Evolutionary conservation across 1,140 invertebrate genomes (phyloP).

Genomic region (Brachionus calyciflorus): DNA sequence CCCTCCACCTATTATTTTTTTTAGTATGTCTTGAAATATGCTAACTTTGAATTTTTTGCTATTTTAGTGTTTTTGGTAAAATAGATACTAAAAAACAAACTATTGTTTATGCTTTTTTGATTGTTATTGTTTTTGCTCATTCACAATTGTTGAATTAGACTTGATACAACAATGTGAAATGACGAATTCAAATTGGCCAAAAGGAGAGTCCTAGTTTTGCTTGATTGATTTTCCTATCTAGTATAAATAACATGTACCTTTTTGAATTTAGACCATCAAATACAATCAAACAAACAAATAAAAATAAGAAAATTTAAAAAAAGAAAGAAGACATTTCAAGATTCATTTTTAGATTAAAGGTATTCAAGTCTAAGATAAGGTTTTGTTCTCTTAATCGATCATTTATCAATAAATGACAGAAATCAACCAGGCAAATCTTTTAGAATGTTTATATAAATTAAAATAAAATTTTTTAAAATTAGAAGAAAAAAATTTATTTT

Average conservation of each 20-base stretch:
- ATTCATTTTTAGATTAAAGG: too few species aligned
- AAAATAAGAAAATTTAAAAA: too few species aligned
- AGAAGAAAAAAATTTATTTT: too few species aligned
- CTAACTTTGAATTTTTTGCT: constrained; percentile 24
- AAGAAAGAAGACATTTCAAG: too few species aligned
- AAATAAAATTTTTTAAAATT: too few species aligned
- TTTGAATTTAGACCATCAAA: constrained; percentile 28
- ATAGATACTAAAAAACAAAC: constrained; percentile 35
- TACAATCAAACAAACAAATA: constrained; percentile 5
- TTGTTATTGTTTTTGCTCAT: constrained; percentile 43
- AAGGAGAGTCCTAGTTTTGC: constrained; percentile 32
- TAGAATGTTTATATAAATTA: too few species aligned
- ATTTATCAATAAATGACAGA: too few species aligned
- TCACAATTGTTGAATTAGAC: constrained; percentile 42
- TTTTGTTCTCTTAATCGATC: too few species aligned
- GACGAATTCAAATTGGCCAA: constrained; percentile 45
- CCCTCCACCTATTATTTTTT: constrained; percentile 38
- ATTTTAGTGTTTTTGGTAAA: constrained; percentile 24
- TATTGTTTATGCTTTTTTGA: constrained; percentile 39
- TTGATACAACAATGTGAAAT: constrained; percentile 15
- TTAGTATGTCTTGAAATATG: constrained; percentile 36
- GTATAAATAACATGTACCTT: constrained; percentile 39
- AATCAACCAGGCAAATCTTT: too few species aligned
- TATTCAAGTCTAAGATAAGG: too few species aligned
- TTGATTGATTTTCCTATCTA: constrained; percentile 21